phyloP scores from a whole-genome alignment of 92 coral and sea anemone genomes.

The Siderastrea siderea region DNA sequence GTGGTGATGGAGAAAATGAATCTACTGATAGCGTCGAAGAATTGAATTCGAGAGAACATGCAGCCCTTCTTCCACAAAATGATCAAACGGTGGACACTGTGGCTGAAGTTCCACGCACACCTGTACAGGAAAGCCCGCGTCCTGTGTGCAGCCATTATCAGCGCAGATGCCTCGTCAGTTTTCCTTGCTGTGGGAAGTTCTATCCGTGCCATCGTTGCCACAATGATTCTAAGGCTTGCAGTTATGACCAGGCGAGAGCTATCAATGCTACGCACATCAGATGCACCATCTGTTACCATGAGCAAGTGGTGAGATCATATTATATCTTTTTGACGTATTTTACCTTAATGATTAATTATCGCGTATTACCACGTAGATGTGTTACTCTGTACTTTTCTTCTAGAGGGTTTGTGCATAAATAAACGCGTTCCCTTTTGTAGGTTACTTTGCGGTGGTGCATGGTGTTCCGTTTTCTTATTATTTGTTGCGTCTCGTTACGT shows the following conservation, averaged over 20 bases:
- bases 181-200: conserved; percentile 82
- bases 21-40: neutral
- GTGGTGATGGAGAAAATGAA: neutral
- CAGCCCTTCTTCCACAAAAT: neutral
- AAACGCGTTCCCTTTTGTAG: no score
- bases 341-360: no score
- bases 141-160: conserved; percentile 83
- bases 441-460: no score
- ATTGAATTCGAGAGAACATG: neutral
- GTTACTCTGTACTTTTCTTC: no score
- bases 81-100: neutral
- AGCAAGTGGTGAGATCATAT: conserved; percentile 64
- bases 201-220: conserved; percentile 95
- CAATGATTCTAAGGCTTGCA: conserved; percentile 78
- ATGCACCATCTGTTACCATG: conserved; percentile 72
- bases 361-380: no score
- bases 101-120: neutral
- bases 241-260: conserved; percentile 68
- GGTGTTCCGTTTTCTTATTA: no score
- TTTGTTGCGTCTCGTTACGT: no score
- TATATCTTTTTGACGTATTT: no score
- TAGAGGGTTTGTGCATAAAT: no score
- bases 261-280: conserved; percentile 71
- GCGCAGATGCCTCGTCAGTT: conserved; percentile 77
- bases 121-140: conserved; percentile 60